Percentiles rank a stretch among this genome's conserved stretches.
These are phyloP conservation scores for Drosophila tristis DNA, from an alignment of 1,140 invertebrate genomes.

Conservation along the genomic window DNA sequence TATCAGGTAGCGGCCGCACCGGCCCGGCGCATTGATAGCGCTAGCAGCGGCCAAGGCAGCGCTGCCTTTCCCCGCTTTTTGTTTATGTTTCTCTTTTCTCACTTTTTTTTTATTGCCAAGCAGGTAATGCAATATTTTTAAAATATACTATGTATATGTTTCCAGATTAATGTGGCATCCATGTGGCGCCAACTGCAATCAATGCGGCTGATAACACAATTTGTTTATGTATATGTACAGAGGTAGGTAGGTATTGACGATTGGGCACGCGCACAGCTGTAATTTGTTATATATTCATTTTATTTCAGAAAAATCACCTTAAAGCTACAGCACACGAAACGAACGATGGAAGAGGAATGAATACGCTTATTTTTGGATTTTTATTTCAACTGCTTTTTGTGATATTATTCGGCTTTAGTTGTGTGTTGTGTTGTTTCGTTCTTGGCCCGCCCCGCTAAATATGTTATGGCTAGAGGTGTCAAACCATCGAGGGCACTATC, in stretches of 20 bases:
- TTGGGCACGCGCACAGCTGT: slow-evolving; percentile 55
- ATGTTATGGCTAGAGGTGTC: no score
- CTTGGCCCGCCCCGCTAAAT: no score
- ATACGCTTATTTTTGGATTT: no score
- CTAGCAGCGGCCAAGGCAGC: slow-evolving; percentile 7
- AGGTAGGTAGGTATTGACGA: not conserved
- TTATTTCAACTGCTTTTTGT: no score
- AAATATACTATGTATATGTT: slow-evolving; percentile 32
- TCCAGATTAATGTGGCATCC: slow-evolving; percentile 16
- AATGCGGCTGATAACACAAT: slow-evolving; percentile 58
- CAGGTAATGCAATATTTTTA: slow-evolving; percentile 35
- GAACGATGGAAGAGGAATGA: slow-evolving; percentile 54
- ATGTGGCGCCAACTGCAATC: slow-evolving; percentile 55
- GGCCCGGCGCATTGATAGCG: slow-evolving; percentile 70
- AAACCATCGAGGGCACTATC: no score
- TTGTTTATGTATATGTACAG: slow-evolving; percentile 35
- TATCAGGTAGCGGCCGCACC: slow-evolving; percentile 14
- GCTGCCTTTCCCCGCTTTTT: slow-evolving; percentile 66
- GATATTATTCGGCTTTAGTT: no score
- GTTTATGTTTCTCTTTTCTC: slow-evolving; percentile 76
- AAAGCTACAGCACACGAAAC: slow-evolving; percentile 66
- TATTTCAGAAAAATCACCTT: slow-evolving; percentile 57
- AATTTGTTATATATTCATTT: slow-evolving; percentile 33
- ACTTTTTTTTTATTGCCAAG: slow-evolving; percentile 33
- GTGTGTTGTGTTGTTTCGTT: no score